Conservation (phyloP, 2,113 vertebrate genomes). For the Anser brachyrhynchus region DNA sequence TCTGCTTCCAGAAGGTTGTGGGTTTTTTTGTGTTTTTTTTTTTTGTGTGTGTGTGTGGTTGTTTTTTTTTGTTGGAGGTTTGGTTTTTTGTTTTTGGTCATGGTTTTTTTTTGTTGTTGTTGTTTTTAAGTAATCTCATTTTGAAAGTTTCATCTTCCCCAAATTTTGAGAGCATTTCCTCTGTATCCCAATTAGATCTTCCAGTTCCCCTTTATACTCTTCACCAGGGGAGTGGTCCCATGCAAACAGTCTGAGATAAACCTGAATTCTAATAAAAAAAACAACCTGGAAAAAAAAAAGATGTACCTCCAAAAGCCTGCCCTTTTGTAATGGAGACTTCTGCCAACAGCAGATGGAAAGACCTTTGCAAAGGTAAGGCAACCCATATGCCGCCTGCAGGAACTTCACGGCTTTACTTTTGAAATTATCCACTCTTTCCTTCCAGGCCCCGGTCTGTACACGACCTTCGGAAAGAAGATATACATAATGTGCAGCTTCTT, state of each 20-base stretch:
- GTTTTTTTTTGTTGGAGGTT: too few relatives aligned
- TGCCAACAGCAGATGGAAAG: slow-evolving; percentile 64
- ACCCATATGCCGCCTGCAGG: slow-evolving; percentile 41
- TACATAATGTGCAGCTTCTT: slow-evolving; percentile 18
- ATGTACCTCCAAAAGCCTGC: slow-evolving; percentile 21
- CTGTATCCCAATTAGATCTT: background rate
- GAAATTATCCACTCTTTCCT: slow-evolving; percentile 32
- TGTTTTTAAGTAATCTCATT: too few relatives aligned
- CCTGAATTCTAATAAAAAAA: background rate
- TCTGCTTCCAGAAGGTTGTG: background rate
- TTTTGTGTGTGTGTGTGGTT: too few relatives aligned
- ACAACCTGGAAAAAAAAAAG: background rate
- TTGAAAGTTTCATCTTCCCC: background rate
- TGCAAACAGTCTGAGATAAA: background rate
- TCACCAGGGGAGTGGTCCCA: background rate
- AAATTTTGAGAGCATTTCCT: background rate
- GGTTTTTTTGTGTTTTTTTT: background rate
- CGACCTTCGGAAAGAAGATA: slow-evolving; percentile 49
- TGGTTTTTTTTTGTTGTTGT: too few relatives aligned
- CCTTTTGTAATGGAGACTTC: slow-evolving; percentile 54
- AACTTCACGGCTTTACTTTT: background rate
- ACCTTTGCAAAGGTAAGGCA: slow-evolving; percentile 59
- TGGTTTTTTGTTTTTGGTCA: too few relatives aligned
- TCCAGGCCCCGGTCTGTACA: slow-evolving; percentile 35
- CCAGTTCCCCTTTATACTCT: background rate